Evolutionary conservation across 2,888 invertebrate species (phyloP).

Genomic region (Reticulitermes lucifugus): DNA sequence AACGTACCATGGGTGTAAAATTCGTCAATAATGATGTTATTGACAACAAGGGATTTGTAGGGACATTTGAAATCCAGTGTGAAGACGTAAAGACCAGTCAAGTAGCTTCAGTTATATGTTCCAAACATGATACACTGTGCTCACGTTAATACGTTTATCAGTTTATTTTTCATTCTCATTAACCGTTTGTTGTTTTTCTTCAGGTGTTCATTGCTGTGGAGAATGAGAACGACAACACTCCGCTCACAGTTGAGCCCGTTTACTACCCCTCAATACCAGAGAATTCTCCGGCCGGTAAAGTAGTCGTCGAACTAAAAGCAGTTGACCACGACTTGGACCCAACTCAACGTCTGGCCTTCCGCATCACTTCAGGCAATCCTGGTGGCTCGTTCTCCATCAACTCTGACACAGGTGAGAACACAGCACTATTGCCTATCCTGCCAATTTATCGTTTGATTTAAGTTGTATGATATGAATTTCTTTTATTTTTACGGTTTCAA

Average conservation of each 20-base stretch:
- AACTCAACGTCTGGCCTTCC: conserved; percentile 77
- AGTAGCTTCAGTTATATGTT: too few relatives aligned
- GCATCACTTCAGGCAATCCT: conserved; percentile 91
- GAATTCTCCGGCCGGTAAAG: conserved; percentile 79
- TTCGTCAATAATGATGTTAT: too few relatives aligned
- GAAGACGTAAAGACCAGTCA: too few relatives aligned
- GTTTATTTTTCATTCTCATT: too few relatives aligned
- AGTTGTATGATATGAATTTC: too few relatives aligned
- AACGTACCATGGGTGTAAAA: too few relatives aligned
- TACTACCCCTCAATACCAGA: conserved; percentile 86
- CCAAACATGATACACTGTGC: too few relatives aligned
- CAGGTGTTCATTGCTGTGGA: conserved; percentile 85
- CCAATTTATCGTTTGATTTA: too few relatives aligned
- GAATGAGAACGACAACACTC: conserved; percentile 96
- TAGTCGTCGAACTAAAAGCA: conserved; percentile 81
- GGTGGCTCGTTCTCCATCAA: conserved; percentile 92
- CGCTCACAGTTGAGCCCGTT: conserved; percentile 87
- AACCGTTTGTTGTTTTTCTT: conserved; percentile 47
- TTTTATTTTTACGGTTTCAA: too few relatives aligned
- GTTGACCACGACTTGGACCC: conserved; percentile 76
- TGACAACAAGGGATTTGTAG: too few relatives aligned
- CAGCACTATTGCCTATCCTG: background rate
- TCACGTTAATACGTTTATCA: too few relatives aligned
- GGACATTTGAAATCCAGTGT: too few relatives aligned
- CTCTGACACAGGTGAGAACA: conserved; percentile 77